These are phyloP conservation scores for Sphinx pinastri DNA, from an alignment of 2,888 invertebrate species.

Conservation along the genomic window DNA sequence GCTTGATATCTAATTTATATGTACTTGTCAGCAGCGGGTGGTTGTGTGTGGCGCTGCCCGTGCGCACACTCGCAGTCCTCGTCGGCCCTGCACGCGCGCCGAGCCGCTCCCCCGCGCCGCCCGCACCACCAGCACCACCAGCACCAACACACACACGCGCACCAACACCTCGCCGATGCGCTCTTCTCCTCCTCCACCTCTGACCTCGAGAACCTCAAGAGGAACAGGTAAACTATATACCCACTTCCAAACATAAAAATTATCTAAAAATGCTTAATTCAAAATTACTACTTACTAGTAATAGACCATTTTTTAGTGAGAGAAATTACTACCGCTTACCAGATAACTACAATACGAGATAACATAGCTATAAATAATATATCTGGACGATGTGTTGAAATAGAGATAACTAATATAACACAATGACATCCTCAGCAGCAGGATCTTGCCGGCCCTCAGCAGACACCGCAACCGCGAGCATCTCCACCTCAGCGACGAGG, in stretches of 20 bases:
- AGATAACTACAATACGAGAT: too few relatives aligned
- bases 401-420: too few relatives aligned
- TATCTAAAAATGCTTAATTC: too few relatives aligned
- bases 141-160: conserved; percentile 26
- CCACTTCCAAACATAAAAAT: too few relatives aligned
- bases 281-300: too few relatives aligned
- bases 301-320: too few relatives aligned
- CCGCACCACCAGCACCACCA: conserved; percentile 36
- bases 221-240: conserved; percentile 51
- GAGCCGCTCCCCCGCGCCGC: conserved; percentile 50
- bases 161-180: conserved; percentile 53
- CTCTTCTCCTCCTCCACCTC: conserved; percentile 66
- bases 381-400: too few relatives aligned
- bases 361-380: too few relatives aligned
- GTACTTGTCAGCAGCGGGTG: conserved; percentile 32
- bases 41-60: conserved; percentile 41
- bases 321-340: too few relatives aligned
- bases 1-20: background rate
- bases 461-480: conserved; percentile 71
- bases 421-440: conserved; percentile 34
- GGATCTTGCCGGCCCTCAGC: conserved; percentile 68
- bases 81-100: conserved; percentile 45
- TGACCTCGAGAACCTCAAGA: conserved; percentile 65
- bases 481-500: conserved; percentile 74
- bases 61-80: conserved; percentile 32